Evolutionary conservation across 1,140 invertebrate species (phyloP).

Genomic region (Diploscapter pachys): DNA sequence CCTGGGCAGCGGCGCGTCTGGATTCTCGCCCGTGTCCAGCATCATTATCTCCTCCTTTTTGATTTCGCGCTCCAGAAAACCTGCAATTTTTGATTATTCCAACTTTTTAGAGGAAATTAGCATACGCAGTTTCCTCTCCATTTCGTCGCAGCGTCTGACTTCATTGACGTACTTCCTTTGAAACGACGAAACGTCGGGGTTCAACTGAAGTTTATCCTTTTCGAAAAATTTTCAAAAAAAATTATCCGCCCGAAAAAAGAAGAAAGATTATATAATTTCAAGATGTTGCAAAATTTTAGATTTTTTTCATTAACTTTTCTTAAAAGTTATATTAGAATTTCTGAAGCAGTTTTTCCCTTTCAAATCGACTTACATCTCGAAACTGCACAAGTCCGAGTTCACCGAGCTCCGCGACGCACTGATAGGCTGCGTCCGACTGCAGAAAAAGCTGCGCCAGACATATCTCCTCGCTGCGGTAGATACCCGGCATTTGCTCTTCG

Average conservation of each 20-base stretch:
- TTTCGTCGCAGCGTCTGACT: conserved; percentile 84
- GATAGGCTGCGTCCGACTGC: conserved; percentile 83
- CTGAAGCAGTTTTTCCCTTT: too few relatives aligned
- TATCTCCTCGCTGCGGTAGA: conserved; percentile 87
- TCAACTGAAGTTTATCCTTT: conserved; percentile 60
- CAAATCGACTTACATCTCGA: conserved; percentile 73
- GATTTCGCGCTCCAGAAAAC: conserved; percentile 89
- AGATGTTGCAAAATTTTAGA: too few relatives aligned
- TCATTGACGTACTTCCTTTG: conserved; percentile 86
- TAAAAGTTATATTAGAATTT: too few relatives aligned
- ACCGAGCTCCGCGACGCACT: conserved; percentile 80
- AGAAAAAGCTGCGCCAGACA: conserved; percentile 81
- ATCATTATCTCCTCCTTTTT: conserved; percentile 90
- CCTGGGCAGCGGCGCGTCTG: conserved; percentile 87
- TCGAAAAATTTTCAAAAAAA: conserved; percentile 8
- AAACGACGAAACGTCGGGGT: conserved; percentile 78
- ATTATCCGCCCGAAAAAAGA: neutral
- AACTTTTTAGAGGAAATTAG: too few relatives aligned
- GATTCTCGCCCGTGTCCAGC: conserved; percentile 82
- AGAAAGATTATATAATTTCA: too few relatives aligned
- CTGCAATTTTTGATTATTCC: conserved; percentile 50
- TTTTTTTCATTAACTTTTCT: too few relatives aligned
- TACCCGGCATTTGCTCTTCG: conserved; percentile 7
- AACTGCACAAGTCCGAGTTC: conserved; percentile 85
- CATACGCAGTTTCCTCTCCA: conserved; percentile 80